A percentile compares a stretch with the other conserved stretches of the same genome.
These are phyloP conservation scores for Thereva unica DNA, from an alignment of 2,888 invertebrate species.

Conservation along the genomic window DNA sequence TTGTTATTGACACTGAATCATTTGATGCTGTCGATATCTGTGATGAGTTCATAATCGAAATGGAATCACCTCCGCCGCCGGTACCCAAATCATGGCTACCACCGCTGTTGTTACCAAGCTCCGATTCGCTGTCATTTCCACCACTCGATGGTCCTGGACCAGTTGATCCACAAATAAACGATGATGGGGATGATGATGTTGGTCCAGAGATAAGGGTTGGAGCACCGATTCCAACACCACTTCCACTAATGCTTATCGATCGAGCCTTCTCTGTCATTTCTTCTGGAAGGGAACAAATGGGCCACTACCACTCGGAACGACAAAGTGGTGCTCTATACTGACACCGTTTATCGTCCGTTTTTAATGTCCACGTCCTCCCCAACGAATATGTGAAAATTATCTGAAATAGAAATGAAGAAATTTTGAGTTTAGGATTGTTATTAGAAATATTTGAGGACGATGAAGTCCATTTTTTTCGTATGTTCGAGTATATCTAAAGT, in stretches of 20 bases:
- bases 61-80: slow-evolving; percentile 49
- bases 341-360: slow-evolving; percentile 16
- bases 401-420: background rate
- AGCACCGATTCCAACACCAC: slow-evolving; percentile 45
- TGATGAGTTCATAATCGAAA: slow-evolving; percentile 58
- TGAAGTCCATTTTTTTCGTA: too few species aligned
- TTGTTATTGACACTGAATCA: slow-evolving; percentile 49
- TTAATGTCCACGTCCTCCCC: too few species aligned
- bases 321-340: slow-evolving; percentile 3
- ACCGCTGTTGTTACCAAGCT: slow-evolving; percentile 34
- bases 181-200: slow-evolving; percentile 44
- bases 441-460: background rate
- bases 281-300: background rate
- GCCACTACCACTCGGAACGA: slow-evolving; percentile 12
- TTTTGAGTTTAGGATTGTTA: background rate
- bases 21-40: slow-evolving; percentile 57
- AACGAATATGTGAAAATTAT: slow-evolving; percentile 11
- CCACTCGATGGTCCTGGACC: slow-evolving; percentile 37
- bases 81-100: slow-evolving; percentile 42
- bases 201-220: slow-evolving; percentile 50
- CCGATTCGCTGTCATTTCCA: slow-evolving; percentile 43
- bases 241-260: slow-evolving; percentile 40
- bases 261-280: slow-evolving; percentile 54
- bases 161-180: slow-evolving; percentile 36
- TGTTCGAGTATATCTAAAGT: too few species aligned